A percentile compares a stretch with the other conserved stretches of the same genome.
Evolutionary conservation across 2,797 vertebrate genomes (phyloP).

Genomic region (Coracias cyanogaster): DNA sequence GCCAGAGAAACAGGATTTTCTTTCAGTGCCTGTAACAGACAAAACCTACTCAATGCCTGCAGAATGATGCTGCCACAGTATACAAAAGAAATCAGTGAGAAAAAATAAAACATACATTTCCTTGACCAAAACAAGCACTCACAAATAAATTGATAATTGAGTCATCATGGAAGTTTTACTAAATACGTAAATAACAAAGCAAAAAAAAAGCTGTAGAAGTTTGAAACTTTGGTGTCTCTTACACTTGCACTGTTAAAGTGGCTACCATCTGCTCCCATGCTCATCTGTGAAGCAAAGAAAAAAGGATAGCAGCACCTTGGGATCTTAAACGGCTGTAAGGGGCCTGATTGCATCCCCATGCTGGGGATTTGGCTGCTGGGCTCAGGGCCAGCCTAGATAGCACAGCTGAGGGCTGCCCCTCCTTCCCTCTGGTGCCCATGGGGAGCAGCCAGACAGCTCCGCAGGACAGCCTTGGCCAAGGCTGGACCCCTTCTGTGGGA

Average conservation of each 20-base stretch:
- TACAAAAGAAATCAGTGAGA: neutral
- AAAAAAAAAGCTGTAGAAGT: neutral
- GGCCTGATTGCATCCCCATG: neutral
- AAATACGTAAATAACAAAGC: neutral
- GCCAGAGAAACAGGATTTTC: neutral
- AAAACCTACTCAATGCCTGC: neutral
- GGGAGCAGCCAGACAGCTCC: slow-evolving; percentile 22
- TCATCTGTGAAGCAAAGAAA: neutral
- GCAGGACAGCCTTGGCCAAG: neutral
- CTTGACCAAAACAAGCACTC: neutral
- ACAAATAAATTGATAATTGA: neutral
- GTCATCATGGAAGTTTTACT: neutral
- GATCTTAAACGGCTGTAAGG: neutral
- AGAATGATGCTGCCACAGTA: neutral
- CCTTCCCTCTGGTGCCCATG: neutral
- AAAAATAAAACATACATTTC: neutral
- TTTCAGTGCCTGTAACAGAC: neutral
- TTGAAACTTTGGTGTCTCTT: neutral
- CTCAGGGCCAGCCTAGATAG: neutral
- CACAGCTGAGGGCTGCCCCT: neutral
- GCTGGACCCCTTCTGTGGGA: neutral
- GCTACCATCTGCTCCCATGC: neutral
- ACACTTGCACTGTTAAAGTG: neutral
- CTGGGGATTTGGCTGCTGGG: neutral
- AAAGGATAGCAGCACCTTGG: neutral